A percentile compares a stretch with the other conserved stretches of the same genome.
Evolutionary conservation across 2,113 vertebrate genomes (phyloP).

Genomic region (Microcebus tavaratra): DNA sequence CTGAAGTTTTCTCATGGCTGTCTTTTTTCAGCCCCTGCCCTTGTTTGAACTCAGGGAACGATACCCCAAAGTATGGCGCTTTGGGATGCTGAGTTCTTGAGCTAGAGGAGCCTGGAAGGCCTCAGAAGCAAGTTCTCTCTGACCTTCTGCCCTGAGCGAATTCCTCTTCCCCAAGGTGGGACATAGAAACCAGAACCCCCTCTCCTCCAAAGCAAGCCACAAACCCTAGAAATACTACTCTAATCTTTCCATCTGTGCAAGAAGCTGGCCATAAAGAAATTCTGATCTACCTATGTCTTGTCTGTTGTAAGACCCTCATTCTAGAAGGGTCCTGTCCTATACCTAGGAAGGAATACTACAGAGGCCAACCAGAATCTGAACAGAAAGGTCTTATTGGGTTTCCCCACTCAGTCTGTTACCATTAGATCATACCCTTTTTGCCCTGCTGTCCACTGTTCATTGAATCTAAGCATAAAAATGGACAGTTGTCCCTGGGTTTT

Average conservation of each 20-base stretch:
- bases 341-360: not conserved
- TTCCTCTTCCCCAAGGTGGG: not conserved
- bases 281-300: not conserved
- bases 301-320: not conserved
- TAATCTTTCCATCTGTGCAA: not conserved
- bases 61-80: not conserved
- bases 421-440: not conserved
- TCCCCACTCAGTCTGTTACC: not conserved
- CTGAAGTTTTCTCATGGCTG: not conserved
- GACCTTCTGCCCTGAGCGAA: not conserved
- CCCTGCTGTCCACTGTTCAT: not conserved
- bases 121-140: not conserved
- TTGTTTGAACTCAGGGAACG: not conserved
- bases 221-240: not conserved
- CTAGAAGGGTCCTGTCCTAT: not conserved
- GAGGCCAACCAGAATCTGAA: not conserved
- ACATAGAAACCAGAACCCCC: not conserved
- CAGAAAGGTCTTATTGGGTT: not conserved
- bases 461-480: not conserved
- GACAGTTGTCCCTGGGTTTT: not conserved
- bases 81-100: not conserved
- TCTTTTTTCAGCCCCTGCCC: not conserved
- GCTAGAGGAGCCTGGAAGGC: not conserved
- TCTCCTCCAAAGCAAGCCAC: not conserved
- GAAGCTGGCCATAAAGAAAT: not conserved